Conservation (phyloP, 2,113 vertebrate species). For the Vulpes ferrilata region DNA sequence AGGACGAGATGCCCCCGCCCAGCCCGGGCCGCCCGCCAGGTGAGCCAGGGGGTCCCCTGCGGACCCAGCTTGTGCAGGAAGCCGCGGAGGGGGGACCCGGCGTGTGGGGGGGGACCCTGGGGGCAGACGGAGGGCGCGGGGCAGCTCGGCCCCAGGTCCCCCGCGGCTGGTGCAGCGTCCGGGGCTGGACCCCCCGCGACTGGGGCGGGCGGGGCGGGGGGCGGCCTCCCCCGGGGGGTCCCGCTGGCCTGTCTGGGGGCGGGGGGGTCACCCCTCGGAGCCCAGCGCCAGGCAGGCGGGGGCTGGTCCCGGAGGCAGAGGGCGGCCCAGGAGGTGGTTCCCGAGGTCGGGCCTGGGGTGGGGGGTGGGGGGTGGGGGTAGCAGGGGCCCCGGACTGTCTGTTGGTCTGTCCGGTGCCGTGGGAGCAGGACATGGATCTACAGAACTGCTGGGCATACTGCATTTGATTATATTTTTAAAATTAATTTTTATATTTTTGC, state of each 20-base stretch:
- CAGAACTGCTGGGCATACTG: neutral
- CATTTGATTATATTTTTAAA: neutral
- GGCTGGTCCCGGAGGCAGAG: neutral
- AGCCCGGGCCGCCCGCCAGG: no score
- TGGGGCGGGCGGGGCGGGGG: no score
- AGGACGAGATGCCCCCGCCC: no score
- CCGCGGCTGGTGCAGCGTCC: no score
- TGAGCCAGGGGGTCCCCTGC: neutral
- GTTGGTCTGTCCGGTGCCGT: neutral
- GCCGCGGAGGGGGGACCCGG: no score
- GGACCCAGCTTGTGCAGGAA: no score
- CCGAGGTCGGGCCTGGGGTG: neutral
- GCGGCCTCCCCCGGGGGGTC: neutral
- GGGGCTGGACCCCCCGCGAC: neutral
- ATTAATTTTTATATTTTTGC: neutral
- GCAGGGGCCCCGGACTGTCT: no score
- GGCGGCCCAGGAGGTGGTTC: neutral
- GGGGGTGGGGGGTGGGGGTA: no score
- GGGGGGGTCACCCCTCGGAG: neutral
- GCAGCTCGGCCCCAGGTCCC: no score
- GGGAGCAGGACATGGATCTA: neutral
- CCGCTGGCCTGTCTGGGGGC: neutral
- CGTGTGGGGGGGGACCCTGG: no score
- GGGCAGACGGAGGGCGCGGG: fast-evolving
- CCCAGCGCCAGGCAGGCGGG: neutral